A percentile compares a stretch with the other conserved stretches of the same genome.
phyloP scores from a whole-genome alignment of 2,797 vertebrate species.

The Allobates femoralis region DNA sequence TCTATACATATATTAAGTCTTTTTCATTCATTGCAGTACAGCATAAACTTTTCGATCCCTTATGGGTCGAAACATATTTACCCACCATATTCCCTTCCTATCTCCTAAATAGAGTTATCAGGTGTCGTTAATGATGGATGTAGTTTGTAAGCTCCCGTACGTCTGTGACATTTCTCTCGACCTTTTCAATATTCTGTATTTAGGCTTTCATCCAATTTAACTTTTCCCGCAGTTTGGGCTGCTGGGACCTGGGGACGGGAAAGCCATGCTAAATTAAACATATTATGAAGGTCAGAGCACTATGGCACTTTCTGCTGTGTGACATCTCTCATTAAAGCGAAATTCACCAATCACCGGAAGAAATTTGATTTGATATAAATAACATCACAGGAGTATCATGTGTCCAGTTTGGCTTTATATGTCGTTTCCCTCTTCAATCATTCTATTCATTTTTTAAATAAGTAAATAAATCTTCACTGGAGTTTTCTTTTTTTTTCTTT shows the following conservation, averaged over 20 bases:
- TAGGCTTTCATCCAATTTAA: slow-evolving; percentile 59
- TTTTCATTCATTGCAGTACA: neutral
- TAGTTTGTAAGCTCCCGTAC: slow-evolving; percentile 44
- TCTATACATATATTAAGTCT: neutral
- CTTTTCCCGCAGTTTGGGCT: slow-evolving; percentile 43
- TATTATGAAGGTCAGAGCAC: slow-evolving; percentile 57
- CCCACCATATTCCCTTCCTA: neutral
- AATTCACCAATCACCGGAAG: neutral
- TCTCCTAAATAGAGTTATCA: slow-evolving; percentile 54
- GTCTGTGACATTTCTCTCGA: slow-evolving; percentile 56
- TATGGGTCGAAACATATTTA: neutral
- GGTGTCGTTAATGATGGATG: slow-evolving; percentile 54
- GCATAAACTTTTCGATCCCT: neutral
- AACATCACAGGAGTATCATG: neutral
- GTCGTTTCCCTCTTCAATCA: neutral
- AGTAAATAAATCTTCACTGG: slow-evolving; percentile 6
- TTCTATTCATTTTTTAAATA: neutral
- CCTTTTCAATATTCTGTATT: slow-evolving; percentile 58
- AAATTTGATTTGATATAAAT: slow-evolving; percentile 8
- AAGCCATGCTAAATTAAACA: slow-evolving; percentile 54
- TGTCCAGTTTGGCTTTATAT: neutral
- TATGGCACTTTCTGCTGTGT: neutral
- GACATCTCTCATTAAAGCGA: slow-evolving; percentile 35
- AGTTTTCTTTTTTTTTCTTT: slow-evolving; percentile 11
- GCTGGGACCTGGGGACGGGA: slow-evolving; percentile 36